These are phyloP conservation scores for Tribolium madens DNA, from an alignment of 1,140 invertebrate genomes.

Conservation along the genomic window DNA sequence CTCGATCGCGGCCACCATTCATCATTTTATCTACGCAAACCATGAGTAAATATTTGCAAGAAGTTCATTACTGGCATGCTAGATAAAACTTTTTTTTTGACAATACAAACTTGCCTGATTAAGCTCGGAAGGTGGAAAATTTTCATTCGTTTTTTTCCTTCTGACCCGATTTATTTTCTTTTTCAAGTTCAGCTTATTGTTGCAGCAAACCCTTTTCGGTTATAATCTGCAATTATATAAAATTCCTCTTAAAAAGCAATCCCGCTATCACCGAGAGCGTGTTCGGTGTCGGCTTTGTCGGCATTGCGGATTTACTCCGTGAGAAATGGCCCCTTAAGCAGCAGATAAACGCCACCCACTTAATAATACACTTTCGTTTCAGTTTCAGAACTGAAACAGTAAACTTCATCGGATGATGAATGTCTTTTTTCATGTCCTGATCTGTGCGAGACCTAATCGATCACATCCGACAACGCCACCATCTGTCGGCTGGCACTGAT, in stretches of 20 bases:
- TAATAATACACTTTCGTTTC: background rate
- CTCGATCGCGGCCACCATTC: no score
- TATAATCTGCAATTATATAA: background rate
- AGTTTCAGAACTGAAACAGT: background rate
- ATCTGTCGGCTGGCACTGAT: conserved; percentile 26
- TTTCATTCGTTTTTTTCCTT: no score
- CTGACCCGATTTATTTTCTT: no score
- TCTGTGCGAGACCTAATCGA: conserved; percentile 4
- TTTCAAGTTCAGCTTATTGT: background rate
- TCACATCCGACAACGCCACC: conserved; percentile 23
- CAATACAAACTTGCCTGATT: no score
- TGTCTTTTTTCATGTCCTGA: conserved; percentile 7
- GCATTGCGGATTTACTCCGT: background rate
- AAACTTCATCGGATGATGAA: background rate
- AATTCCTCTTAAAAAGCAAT: background rate
- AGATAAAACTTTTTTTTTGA: no score
- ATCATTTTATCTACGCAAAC: no score
- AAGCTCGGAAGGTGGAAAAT: no score
- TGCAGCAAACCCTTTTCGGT: background rate
- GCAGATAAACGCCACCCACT: background rate
- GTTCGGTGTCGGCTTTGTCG: background rate
- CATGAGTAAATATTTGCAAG: no score
- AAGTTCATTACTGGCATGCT: no score
- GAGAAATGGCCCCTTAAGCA: background rate
- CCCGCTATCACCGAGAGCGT: background rate